These are phyloP conservation scores for Tadarida brasiliensis DNA, from an alignment of 2,797 vertebrate genomes.

Conservation along the genomic window DNA sequence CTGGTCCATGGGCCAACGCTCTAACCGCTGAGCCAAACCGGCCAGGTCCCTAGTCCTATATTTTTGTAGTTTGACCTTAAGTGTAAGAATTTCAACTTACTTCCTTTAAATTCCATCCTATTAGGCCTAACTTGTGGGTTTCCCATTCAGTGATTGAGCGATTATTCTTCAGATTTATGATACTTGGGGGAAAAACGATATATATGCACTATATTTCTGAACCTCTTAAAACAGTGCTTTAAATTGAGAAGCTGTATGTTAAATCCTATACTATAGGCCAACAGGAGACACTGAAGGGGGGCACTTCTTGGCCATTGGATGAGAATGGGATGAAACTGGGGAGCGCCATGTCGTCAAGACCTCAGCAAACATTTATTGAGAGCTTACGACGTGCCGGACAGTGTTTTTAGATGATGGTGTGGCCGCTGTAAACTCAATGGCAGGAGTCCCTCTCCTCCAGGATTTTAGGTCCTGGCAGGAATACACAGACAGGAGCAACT, in stretches of 20 bases:
- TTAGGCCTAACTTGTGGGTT: not conserved
- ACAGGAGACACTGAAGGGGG: not conserved
- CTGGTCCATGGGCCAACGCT: too few species aligned
- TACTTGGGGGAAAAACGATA: not conserved
- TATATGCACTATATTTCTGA: not conserved
- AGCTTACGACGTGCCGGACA: not conserved
- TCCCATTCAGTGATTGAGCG: not conserved
- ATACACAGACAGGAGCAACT: not conserved
- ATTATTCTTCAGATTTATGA: not conserved
- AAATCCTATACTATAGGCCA: not conserved
- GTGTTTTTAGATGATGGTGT: not conserved
- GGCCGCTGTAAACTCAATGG: not conserved
- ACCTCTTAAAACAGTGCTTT: not conserved
- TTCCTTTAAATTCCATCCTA: not conserved
- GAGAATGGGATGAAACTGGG: not conserved
- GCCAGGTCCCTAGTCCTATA: not conserved
- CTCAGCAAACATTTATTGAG: not conserved
- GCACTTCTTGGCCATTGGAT: not conserved
- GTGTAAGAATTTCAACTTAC: not conserved
- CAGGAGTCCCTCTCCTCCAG: not conserved
- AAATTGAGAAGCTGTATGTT: not conserved
- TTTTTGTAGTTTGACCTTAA: not conserved
- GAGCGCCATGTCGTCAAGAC: not conserved
- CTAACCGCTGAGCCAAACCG: too few species aligned
- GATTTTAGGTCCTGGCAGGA: not conserved